Base-by-base conservation (phyloP, 2,888 invertebrate genomes). In the Pristionchus maxplancki region DNA sequence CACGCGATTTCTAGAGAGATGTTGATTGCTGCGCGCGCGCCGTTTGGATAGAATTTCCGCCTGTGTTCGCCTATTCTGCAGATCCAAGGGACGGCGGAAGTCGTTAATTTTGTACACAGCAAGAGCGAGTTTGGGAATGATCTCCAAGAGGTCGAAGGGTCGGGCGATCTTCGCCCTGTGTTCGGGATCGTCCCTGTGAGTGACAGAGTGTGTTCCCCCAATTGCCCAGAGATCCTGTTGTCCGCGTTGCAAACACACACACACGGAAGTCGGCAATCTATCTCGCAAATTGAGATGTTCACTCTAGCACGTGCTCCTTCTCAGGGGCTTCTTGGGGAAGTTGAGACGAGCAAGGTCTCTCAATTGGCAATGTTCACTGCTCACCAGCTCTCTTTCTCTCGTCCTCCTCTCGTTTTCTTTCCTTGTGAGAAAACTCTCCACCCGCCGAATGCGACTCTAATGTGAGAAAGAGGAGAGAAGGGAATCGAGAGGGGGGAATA, bases 301-400 rank as follows among this genome's bases (percentile, higher is more conserved):
- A 44, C 44, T 5, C 44, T n/a, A 24, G n/a, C 78, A 44, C 78
- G 20, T 24, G 37, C 40, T 4, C 40, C 40, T 24, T 74, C 67
- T 17, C 67, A 64, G n/a, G 64, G 28, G 28, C n/a, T 17, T 71
- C 67, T 71, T 15, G 17, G 40, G 74, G 40, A 40, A 13, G 74
- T 24, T n/a, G n/a, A 74, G 74, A 40, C n/a, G 31, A 37, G 71
- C 28, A 20, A 37, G 6, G 31, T 34, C 82, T 53, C 53, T 82
- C 82, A 53, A 82, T 82, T 82, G 48, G 50, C 48, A 34, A 31
- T 34, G 82, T 48, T 48, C 82, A 82, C 53, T 82, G n/a, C 20
- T 34, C 71, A 37, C 71, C 8, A 20, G 1, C 71, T 37, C 71
- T 71, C 15, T 67, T 17, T 34, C 31, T 9, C 64, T 62, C 62